Evolutionary conservation across 2,113 vertebrate genomes (phyloP).

Genomic region (Forbesichthys agassizii): DNA sequence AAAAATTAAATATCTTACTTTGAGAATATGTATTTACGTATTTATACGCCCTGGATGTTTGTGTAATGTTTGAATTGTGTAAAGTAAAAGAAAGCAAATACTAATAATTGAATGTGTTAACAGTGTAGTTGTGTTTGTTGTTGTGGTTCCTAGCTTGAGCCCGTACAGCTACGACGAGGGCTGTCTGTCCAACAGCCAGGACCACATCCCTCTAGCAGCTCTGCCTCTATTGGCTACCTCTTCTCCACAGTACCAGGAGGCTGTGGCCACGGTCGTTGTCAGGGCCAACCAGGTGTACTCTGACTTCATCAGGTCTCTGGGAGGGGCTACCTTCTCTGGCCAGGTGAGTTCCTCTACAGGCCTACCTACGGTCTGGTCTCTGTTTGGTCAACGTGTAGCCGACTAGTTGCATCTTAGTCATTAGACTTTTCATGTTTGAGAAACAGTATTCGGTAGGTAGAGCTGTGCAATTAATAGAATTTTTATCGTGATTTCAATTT

Average conservation of each 20-base stretch:
- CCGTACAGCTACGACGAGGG: conserved; percentile 94
- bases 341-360: conserved; percentile 77
- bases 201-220: conserved; percentile 93
- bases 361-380: background rate
- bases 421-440: background rate
- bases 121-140: background rate
- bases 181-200: conserved; percentile 90
- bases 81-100: too few species aligned
- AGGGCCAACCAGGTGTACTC: conserved; percentile 91
- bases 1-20: too few species aligned
- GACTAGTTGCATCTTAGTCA: background rate
- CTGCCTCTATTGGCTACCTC: conserved; percentile 93
- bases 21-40: too few species aligned
- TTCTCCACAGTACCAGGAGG: conserved; percentile 92
- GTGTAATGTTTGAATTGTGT: too few species aligned
- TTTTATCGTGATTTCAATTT: too few species aligned
- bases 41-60: too few species aligned
- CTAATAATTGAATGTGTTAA: too few species aligned
- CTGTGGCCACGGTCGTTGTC: conserved; percentile 86
- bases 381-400: background rate
- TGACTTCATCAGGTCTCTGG: conserved; percentile 90
- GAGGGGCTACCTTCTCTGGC: conserved; percentile 89
- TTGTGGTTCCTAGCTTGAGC: conserved; percentile 80
- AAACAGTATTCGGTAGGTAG: background rate
- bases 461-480: too few species aligned